Conservation (phyloP, 2,797 vertebrate genomes). For the Linurgus olivaceus region DNA sequence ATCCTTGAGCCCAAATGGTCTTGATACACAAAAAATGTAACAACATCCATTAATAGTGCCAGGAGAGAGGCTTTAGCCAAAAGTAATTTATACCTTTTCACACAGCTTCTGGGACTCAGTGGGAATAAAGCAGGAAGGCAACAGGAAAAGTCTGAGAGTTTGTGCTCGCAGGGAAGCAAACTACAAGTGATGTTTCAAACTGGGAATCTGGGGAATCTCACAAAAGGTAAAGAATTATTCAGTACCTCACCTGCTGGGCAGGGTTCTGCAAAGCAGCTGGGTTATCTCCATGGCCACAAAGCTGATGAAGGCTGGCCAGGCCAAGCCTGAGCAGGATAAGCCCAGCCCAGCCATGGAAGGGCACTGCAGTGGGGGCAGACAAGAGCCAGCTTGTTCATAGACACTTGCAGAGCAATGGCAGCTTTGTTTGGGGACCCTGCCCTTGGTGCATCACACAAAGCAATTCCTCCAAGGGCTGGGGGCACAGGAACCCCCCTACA, state of each 20-base stretch:
- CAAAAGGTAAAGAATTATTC: neutral
- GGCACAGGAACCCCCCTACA: no score
- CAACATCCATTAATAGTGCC: neutral
- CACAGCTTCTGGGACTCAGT: neutral
- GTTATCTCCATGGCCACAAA: neutral
- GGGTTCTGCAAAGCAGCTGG: neutral
- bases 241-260: neutral
- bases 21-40: neutral
- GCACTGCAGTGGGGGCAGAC: neutral
- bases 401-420: neutral
- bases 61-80: neutral
- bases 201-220: neutral
- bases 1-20: neutral
- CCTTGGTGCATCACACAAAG: no score
- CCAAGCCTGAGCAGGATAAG: neutral
- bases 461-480: no score
- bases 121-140: neutral
- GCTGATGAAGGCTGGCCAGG: neutral
- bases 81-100: neutral
- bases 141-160: neutral
- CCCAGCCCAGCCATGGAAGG: neutral
- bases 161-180: neutral
- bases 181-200: neutral
- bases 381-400: accelerated
- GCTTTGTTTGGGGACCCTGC: neutral